phyloP scores from a whole-genome alignment of 2,888 invertebrate genomes.

The Xestia c-nigrum region DNA sequence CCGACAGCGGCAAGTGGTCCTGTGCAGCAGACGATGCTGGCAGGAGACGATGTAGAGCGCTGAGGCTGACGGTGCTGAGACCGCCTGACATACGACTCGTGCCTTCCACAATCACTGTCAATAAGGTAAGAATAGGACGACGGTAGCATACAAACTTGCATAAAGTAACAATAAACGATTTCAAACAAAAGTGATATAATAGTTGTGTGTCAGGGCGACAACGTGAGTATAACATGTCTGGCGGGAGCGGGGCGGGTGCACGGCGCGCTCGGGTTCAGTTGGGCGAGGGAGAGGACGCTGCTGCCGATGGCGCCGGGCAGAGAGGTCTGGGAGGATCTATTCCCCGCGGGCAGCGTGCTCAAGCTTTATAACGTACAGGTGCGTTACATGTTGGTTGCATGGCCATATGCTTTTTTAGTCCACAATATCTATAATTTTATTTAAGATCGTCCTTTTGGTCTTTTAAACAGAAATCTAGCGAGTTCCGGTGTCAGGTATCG shows the following conservation, averaged over 20 bases:
- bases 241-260: no score
- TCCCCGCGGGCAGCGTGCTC: no score
- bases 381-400: no score
- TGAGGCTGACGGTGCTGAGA: conserved; percentile 91
- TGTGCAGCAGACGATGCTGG: conserved; percentile 94
- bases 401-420: not conserved
- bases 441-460: not conserved
- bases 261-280: no score
- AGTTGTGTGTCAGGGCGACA: no score
- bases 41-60: conserved; percentile 92
- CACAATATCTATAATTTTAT: not conserved
- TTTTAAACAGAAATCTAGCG: conserved; percentile 92
- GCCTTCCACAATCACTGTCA: conserved; percentile 93
- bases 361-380: no score
- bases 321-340: no score
- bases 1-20: conserved; percentile 95
- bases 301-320: no score
- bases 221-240: no score
- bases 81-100: conserved; percentile 92
- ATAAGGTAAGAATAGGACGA: conserved; percentile 93
- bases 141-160: no score
- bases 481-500: conserved; percentile 94
- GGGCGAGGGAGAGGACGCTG: no score
- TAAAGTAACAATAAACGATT: not conserved
- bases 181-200: no score